A percentile compares a stretch with the other conserved stretches of the same genome.
Conservation (phyloP, 2,888 invertebrate species). For the Sisyra nigra region DNA sequence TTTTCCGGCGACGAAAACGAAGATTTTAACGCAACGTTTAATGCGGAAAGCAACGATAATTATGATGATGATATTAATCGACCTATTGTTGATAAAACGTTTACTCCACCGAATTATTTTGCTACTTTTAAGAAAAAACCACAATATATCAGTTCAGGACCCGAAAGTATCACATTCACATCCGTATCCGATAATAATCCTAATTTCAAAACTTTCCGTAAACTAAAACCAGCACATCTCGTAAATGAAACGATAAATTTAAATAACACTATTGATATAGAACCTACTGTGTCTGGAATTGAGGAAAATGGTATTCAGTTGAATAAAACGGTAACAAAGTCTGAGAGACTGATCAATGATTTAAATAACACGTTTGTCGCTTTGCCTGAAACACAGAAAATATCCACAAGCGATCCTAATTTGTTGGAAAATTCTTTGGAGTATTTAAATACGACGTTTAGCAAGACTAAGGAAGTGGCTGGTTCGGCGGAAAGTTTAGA, state of each 20-base stretch:
- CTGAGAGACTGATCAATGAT: not conserved
- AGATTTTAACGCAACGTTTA: not conserved
- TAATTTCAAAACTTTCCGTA: not conserved
- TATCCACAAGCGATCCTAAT: constrained; percentile 4
- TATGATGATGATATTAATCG: not conserved
- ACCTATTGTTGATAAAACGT: not conserved
- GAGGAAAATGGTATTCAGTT: too few relatives aligned
- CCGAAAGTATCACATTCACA: not conserved
- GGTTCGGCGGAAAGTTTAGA: constrained; percentile 27
- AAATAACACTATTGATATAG: not conserved
- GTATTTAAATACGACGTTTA: not conserved
- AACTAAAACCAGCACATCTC: not conserved
- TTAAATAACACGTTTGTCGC: constrained; percentile 6
- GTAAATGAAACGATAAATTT: not conserved
- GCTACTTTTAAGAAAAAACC: not conserved
- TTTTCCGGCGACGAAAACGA: not conserved
- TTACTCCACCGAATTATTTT: not conserved
- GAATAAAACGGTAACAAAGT: not conserved
- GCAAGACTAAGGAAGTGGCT: not conserved
- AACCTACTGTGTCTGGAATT: not conserved
- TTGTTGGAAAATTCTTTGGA: not conserved
- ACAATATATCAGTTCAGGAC: constrained; percentile 1
- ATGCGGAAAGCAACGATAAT: not conserved
- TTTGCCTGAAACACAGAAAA: constrained; percentile 5
- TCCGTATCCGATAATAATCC: not conserved